Evolutionary conservation across 2,797 vertebrate species (phyloP), one percentile per base, ranked within the genome.

Genomic region (Sebastes cheni): DNA sequence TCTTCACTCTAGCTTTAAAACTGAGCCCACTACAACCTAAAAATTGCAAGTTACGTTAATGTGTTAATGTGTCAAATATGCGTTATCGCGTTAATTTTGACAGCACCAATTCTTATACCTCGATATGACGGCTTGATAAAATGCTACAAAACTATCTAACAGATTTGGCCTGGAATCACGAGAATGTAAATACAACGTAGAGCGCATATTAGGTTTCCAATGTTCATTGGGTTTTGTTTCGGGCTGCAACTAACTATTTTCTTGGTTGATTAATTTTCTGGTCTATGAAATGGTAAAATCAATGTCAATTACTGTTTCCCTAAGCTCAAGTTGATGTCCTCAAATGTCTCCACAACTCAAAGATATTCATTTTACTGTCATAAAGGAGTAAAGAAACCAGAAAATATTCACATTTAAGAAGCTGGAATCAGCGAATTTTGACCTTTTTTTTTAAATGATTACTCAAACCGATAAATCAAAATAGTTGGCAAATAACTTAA

Each of bases 351-450:
- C 50, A 20, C 50, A 52, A n/a, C 50, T 52, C 50, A 52, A 20
- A 52, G 50, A 52, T 52, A 52, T 52, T n/a, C 1, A n/a, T 9
- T 46, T 46, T 46, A 46, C 42, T 46, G 16, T 46, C 42, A 52
- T 52, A n/a, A 0, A 54, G 50, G 50, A 54, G 4, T 22, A 54
- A n/a, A 54, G 20, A 54, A 50, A 54, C 20, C 50, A 54, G 50
- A 54, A 54, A 54, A 22, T 54, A 54, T 22, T 54, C 50, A 22
- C 20, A 54, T 54, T 54, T 54, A 50, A 50, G 46, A 50, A 20
- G 0, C 46, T 0, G 42, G 1, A 46, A 46, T 46, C 42, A 18
- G 42, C 3, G 1, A 42, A 7, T 42, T 42, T 42, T 7, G 0
- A 42, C 39, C 10, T 42, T 18, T 0, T 46, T 16, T 46, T 16